Base-by-base conservation (phyloP, 2,888 invertebrate genomes). In the Trachelus iudaicus region DNA sequence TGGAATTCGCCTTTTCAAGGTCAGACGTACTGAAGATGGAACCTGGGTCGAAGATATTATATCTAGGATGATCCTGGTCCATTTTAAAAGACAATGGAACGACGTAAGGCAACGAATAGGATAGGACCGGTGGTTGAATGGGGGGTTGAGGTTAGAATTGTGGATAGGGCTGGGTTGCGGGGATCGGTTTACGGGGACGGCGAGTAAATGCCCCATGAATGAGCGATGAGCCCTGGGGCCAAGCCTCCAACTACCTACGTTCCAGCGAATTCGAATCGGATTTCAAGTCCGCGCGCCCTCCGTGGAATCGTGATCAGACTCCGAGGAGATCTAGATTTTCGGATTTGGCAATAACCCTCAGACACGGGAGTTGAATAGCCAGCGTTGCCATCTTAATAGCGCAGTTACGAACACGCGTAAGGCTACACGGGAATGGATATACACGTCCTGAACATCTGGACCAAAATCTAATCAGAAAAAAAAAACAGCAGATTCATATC, bases 181-280 rank as follows among this genome's bases (percentile, higher is more conserved):
- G 81, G 84, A 83, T 85, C 83, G 76, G 87, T 89, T 89, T 89
- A 88, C 88, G 86, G 87, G 89, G 88, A 89, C 89, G 86, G 87
- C 86, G 88, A 89, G 90, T 89, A 91, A 91, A 91, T 91, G 90
- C 90, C 87, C 91, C 90, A 90, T 91, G 91, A 91, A 91, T 91
- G 91, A 91, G 89, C 90, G 91, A 91, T 90, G 91, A 91, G 90
- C 85, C 87, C 81, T 78, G 86, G 86, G 87, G 89, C 83, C 77
- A 31, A 77, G 37, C 77, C 34, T n/a, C 76, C 69, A 34, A 56
- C 34, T 31, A 30, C 11, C 34, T 69, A 69, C 76, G 76, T 40
- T 34, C 68, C 56, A 31, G 79, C 69, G 79, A 79, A 69, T 89
- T 87, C 87, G 87, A 88, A 87, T 88, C 86, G 89, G 87, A 91